These are phyloP conservation scores for Rhinogobius similis DNA, from an alignment of 2,113 vertebrate species.

Conservation along the genomic window DNA sequence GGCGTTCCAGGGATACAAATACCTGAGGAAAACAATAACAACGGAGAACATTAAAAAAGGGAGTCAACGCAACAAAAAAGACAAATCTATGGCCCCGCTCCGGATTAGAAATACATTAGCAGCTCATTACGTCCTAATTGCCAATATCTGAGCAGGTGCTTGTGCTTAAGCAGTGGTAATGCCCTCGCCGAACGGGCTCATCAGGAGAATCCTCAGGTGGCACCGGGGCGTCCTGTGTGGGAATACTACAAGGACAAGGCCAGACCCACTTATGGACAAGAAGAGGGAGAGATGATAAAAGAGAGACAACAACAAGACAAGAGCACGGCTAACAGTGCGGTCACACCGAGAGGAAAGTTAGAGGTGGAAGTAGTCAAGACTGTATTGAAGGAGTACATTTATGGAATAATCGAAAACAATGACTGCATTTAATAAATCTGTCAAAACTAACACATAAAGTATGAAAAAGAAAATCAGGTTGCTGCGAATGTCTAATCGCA, in stretches of 20 bases:
- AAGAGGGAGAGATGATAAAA: conserved; percentile 49
- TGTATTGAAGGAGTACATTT: background rate
- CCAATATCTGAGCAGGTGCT: conserved; percentile 99
- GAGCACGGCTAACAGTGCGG: conserved; percentile 6
- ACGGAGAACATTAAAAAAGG: conserved; percentile 90
- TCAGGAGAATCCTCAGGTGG: conserved; percentile 85
- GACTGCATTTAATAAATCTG: too few relatives aligned
- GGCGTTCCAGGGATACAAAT: conserved; percentile 96
- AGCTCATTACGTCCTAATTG: conserved; percentile 99
- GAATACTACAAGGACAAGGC: conserved; percentile 46
- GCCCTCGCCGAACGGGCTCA: conserved; percentile 90
- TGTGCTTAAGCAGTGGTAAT: conserved; percentile 83
- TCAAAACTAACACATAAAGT: too few relatives aligned
- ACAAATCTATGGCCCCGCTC: conserved; percentile 87
- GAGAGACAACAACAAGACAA: conserved; percentile 16
- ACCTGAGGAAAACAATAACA: conserved; percentile 90
- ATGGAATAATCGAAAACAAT: too few relatives aligned
- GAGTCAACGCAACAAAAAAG: conserved; percentile 96
- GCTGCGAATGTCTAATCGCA: too few relatives aligned
- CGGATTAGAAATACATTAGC: conserved; percentile 99
- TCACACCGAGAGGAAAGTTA: background rate
- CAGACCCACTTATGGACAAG: conserved; percentile 62
- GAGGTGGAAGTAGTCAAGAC: background rate
- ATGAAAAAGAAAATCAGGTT: too few relatives aligned
- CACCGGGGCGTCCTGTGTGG: conserved; percentile 68